Base-by-base conservation (phyloP, 2,797 vertebrate species). In the Mastacembelus armatus region DNA sequence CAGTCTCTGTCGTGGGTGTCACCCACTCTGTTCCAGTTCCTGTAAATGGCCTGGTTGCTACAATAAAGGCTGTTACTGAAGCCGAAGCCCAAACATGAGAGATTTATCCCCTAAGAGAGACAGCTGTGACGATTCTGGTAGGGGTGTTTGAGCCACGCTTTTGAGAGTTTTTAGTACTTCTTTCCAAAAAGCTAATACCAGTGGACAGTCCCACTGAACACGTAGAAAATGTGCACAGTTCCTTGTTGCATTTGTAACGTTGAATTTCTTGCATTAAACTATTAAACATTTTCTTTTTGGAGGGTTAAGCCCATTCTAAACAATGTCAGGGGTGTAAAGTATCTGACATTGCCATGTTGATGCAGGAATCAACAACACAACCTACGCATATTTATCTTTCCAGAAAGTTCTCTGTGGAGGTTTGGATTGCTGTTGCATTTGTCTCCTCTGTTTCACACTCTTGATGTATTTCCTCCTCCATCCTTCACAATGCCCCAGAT, bases 131-230 rank as follows among this genome's bases (percentile, higher is more conserved):
- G 52, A 36, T 32, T 49, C 15, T 33, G 32, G 35, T n/a, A n/a
- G n/a, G n/a, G n/a, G n/a, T 55, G 62, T 55, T 45, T 38, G 26
- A 36, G 32, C 50, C 62, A n/a, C n/a, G 33, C 47, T 24, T n/a
- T n/a, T n/a, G n/a, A n/a, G n/a, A n/a, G n/a, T n/a, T n/a, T n/a
- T n/a, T n/a, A n/a, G n/a, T n/a, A n/a, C n/a, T n/a, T n/a, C n/a
- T n/a, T n/a, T n/a, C n/a, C n/a, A n/a, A n/a, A n/a, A n/a, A n/a
- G n/a, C n/a, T n/a, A n/a, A n/a, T n/a, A n/a, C n/a, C n/a, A n/a
- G n/a, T n/a, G n/a, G n/a, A n/a, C n/a, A n/a, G n/a, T n/a, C n/a
- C n/a, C n/a, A n/a, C n/a, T n/a, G n/a, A 39, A 33, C 15, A 7
- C 42, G 26, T 12, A 44, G 8, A 24, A n/a, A 43, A 16, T 30